phyloP scores from a whole-genome alignment of 1,140 invertebrate species.

The Drosophila lowei region DNA sequence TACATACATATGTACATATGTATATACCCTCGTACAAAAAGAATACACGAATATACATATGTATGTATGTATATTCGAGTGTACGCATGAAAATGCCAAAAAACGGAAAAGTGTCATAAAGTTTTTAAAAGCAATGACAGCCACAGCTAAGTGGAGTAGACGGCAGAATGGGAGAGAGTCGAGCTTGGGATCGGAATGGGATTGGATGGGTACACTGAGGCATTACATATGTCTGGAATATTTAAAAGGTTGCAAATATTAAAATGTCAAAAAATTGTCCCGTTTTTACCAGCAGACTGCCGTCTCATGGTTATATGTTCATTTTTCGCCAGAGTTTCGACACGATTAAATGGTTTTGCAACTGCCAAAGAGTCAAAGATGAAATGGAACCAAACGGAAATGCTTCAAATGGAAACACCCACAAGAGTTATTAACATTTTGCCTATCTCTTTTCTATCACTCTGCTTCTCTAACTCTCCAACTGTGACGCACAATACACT shows the following conservation, averaged over 20 bases:
- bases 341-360: slow-evolving; percentile 35
- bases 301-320: too few relatives aligned
- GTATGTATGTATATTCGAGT: slow-evolving; percentile 1
- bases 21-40: background rate
- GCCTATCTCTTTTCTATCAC: background rate
- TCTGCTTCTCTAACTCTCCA: slow-evolving; percentile 14
- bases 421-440: background rate
- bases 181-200: background rate
- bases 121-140: slow-evolving; percentile 63
- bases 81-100: slow-evolving; percentile 60
- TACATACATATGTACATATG: slow-evolving; percentile 8
- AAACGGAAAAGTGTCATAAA: slow-evolving; percentile 62
- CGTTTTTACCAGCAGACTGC: slow-evolving; percentile 14
- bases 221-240: slow-evolving; percentile 44
- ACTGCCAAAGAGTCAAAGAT: slow-evolving; percentile 20
- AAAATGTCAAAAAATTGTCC: slow-evolving; percentile 34
- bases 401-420: background rate
- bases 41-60: background rate
- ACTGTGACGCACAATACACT: slow-evolving; percentile 27
- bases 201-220: slow-evolving; percentile 32
- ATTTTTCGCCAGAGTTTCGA: background rate
- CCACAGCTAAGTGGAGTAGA: slow-evolving; percentile 26
- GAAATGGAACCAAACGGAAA: slow-evolving; percentile 12
- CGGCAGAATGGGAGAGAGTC: background rate
- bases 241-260: slow-evolving; percentile 40